Conservation (phyloP, 2,113 vertebrate genomes). For the Candoia aspera region DNA sequence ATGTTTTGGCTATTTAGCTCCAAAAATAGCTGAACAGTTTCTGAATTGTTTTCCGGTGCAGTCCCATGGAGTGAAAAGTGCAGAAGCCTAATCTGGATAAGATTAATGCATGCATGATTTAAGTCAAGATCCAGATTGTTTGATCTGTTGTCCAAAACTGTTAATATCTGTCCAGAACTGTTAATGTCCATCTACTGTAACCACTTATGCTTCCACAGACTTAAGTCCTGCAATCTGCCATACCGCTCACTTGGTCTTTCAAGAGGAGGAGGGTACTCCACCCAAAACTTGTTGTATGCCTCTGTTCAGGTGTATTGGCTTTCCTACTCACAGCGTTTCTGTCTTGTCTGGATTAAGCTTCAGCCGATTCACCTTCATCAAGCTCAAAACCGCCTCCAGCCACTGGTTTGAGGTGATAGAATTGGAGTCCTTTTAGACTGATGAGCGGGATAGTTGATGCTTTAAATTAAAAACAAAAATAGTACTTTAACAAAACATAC, state of each 20-base stretch:
- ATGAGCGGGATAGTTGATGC: not conserved
- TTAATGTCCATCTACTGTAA: not conserved
- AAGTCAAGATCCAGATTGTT: not conserved
- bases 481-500: not conserved
- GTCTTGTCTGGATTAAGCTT: not conserved
- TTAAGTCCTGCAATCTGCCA: not conserved
- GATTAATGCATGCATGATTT: not conserved
- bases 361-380: not conserved
- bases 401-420: not conserved
- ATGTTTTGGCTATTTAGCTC: not conserved
- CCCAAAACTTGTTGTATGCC: not conserved
- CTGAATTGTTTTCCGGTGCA: not conserved
- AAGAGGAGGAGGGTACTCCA: not conserved
- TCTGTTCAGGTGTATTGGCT: not conserved
- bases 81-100: not conserved
- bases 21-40: not conserved
- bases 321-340: not conserved
- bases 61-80: not conserved
- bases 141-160: not conserved
- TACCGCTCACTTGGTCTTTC: not conserved
- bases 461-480: slow-evolving; percentile 8
- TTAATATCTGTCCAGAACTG: not conserved
- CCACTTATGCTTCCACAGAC: not conserved
- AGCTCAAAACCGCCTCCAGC: not conserved
- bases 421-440: slow-evolving; percentile 11